A percentile compares a stretch with the other conserved stretches of the same genome.
Evolutionary conservation across 1,140 invertebrate genomes (phyloP).

Genomic region (fruit fly (Drosophila melanogaster)): DNA sequence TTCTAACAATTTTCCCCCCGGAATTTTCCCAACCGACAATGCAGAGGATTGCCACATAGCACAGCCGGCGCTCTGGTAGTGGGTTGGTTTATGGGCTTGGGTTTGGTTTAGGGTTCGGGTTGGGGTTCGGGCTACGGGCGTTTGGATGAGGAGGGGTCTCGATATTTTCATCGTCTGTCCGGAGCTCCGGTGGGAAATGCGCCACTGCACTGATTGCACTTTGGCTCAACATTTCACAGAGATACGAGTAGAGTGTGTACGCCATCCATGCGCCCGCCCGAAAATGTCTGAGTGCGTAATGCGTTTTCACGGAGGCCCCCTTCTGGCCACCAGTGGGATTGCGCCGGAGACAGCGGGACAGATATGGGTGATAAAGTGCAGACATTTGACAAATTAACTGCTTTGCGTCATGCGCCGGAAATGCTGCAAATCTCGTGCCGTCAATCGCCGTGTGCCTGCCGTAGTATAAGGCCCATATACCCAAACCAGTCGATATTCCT

Average conservation of each 20-base stretch:
- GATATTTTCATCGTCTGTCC: conserved; percentile 56
- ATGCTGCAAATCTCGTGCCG: conserved; percentile 67
- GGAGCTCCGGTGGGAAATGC: conserved; percentile 73
- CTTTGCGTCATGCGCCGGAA: conserved; percentile 76
- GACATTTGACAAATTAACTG: conserved; percentile 84
- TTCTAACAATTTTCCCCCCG: conserved; percentile 56
- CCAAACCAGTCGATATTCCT: conserved; percentile 3
- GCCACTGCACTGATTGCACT: conserved; percentile 80
- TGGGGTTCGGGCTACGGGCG: background rate
- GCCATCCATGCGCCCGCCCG: conserved; percentile 23
- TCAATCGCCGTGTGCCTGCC: conserved; percentile 46
- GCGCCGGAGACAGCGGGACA: conserved; percentile 31
- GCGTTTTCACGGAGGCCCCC: conserved; percentile 61
- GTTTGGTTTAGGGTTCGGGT: conserved; percentile 7
- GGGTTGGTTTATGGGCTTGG: conserved; percentile 3
- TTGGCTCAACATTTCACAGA: conserved; percentile 80
- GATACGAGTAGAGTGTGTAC: conserved; percentile 14
- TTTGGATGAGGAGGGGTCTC: conserved; percentile 8
- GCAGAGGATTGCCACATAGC: conserved; percentile 64
- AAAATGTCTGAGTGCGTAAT: conserved; percentile 80
- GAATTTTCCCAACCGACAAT: conserved; percentile 51
- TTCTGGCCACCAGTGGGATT: background rate
- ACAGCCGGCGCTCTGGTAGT: conserved; percentile 4
- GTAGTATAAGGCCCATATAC: background rate
- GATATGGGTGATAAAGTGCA: conserved; percentile 83